Evolutionary conservation across 2,888 invertebrate genomes (phyloP).

Genomic region (Pheosia gnoma): DNA sequence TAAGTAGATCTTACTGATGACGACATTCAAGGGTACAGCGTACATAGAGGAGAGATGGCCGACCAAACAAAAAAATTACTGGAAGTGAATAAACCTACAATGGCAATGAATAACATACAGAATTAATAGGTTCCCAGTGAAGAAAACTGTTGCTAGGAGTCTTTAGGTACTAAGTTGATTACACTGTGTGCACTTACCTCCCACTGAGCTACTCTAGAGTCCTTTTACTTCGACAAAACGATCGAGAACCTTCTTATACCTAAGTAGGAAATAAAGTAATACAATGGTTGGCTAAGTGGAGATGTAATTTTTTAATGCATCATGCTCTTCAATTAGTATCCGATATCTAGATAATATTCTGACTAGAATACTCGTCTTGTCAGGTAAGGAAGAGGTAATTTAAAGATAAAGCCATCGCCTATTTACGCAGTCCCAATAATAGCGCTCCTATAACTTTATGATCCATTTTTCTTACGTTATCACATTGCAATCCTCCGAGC

Average conservation of each 20-base stretch:
- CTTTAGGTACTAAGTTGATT: not conserved
- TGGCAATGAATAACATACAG: not conserved
- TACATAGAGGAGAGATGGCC: not conserved
- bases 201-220: constrained; percentile 38
- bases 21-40: too few species aligned
- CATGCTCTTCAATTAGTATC: too few species aligned
- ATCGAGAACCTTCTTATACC: not conserved
- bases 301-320: not conserved
- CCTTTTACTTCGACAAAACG: constrained; percentile 24
- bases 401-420: too few species aligned
- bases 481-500: too few species aligned
- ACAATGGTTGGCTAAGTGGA: not conserved
- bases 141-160: not conserved
- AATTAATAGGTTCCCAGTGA: not conserved
- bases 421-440: too few species aligned
- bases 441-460: too few species aligned
- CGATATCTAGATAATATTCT: too few species aligned
- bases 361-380: too few species aligned
- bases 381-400: too few species aligned
- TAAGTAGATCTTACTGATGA: too few species aligned
- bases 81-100: not conserved
- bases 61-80: not conserved
- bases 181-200: constrained; percentile 40
- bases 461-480: too few species aligned
- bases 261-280: not conserved